Base-by-base conservation (phyloP, 2,113 vertebrate species). In the Entelurus aequoreus region DNA sequence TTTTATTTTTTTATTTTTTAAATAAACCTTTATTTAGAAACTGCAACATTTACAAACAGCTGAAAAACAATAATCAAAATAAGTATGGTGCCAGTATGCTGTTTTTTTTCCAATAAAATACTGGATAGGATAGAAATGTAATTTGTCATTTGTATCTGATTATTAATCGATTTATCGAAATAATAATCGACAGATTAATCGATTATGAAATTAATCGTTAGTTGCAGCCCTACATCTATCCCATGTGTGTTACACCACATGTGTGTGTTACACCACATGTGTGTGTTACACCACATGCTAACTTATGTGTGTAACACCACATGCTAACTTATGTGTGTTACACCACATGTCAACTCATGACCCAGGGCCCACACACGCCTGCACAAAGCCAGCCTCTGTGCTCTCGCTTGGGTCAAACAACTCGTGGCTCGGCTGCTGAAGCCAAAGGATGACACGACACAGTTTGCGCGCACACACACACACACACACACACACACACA, bases 381-480 rank as follows among this genome's bases (percentile, higher is more conserved):
- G 37, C 74, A 88, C 82, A 88, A 86, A 84, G 84, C 63, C 69
- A 14, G 62, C 52, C 78, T 85, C 77, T 88, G 81, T 88, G 56
- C 60, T 50, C 57, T 55, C 50, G 78, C 62, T 75, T 10, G 0
- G 77, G 76, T 72, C 72, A 78, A 75, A 68, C 69, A 88, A 78
- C 84, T 85, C 76, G 73, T 85, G 81, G 78, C 48, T 71, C 13
- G 6, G 61, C 54, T 52, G 56, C 11, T 71, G 59, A 68, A 38
- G 68, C 66, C 74, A 78, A 76, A 76, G 40, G 46, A 79, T 78
- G 69, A 79, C 68, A 47, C 28, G 2, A 28, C 28, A 28, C 28
- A 28, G 28, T 28, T 28, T 28, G 28, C 28, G 28, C 42, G 56
- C 49, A 35, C 47, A 59, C 44, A 35, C 48, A 3, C 55, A 57